Evolutionary conservation across 2,113 vertebrate genomes (phyloP).

Genomic region (Nettapus auritus): DNA sequence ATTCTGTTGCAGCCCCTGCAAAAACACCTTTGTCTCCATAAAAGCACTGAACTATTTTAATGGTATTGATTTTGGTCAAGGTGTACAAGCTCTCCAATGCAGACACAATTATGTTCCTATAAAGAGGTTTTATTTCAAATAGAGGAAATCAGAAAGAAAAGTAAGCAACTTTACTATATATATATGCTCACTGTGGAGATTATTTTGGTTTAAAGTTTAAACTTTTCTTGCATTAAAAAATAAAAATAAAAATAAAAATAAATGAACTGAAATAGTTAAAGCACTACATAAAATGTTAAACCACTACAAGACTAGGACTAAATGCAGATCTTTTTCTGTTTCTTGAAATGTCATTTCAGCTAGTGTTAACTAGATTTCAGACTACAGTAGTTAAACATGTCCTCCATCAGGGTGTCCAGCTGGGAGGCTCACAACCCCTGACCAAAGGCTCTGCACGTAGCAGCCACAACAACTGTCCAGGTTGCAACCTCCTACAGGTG

Average conservation of each 20-base stretch:
- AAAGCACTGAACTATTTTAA: neutral
- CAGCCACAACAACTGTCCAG: neutral
- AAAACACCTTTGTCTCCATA: neutral
- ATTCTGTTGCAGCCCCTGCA: neutral
- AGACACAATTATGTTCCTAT: neutral
- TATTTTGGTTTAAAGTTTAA: neutral
- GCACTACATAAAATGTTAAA: neutral
- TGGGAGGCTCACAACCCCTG: neutral
- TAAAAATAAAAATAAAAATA: neutral
- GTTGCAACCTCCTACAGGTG: neutral
- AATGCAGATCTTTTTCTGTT: neutral
- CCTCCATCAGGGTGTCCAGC: neutral
- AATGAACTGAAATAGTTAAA: neutral
- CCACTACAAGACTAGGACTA: neutral
- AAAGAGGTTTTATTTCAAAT: conserved; percentile 22
- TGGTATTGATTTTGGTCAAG: conserved; percentile 31
- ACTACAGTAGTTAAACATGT: neutral
- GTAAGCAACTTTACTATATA: neutral
- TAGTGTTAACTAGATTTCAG: neutral
- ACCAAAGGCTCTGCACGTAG: neutral
- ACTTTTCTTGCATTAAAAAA: neutral
- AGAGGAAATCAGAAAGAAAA: neutral
- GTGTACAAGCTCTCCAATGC: neutral
- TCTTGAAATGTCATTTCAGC: neutral
- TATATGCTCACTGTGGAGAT: neutral